A percentile compares a stretch with the other conserved stretches of the same genome.
phyloP scores from a whole-genome alignment of 1,140 invertebrate genomes.

The Choristoneura fumiferana region DNA sequence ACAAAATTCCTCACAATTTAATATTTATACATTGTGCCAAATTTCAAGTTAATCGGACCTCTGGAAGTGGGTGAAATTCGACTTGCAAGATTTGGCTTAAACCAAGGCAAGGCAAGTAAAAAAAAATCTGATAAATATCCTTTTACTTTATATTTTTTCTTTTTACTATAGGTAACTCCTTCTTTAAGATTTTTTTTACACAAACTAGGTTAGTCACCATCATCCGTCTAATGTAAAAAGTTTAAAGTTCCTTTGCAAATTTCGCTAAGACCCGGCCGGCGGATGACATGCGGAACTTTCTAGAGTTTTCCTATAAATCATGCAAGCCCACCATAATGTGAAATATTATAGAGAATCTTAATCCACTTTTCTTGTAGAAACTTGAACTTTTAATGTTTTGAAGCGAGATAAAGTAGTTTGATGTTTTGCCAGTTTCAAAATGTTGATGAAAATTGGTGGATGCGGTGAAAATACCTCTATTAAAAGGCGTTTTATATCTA shows the following conservation, averaged over 20 bases:
- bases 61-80: too few relatives aligned
- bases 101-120: too few relatives aligned
- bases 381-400: constrained; percentile 62
- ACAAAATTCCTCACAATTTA: too few relatives aligned
- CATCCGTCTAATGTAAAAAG: constrained; percentile 63
- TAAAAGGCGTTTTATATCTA: too few relatives aligned
- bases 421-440: constrained; percentile 20
- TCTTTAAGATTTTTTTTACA: constrained; percentile 2
- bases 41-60: too few relatives aligned
- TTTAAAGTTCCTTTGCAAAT: constrained; percentile 68
- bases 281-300: constrained; percentile 69
- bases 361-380: constrained; percentile 69
- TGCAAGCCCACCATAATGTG: constrained; percentile 57
- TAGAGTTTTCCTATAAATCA: constrained; percentile 70
- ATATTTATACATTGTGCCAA: too few relatives aligned
- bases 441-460: too few relatives aligned
- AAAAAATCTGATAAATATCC: too few relatives aligned
- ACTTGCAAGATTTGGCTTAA: too few relatives aligned
- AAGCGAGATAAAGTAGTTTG: constrained; percentile 46
- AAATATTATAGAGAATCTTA: constrained; percentile 69
- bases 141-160: too few relatives aligned
- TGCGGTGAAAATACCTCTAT: too few relatives aligned
- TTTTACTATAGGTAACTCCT: neutral
- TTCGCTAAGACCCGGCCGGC: constrained; percentile 55
- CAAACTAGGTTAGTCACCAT: constrained; percentile 33